Evolutionary conservation across 2,888 invertebrate genomes (phyloP).

Genomic region (Diarsia dahlii): DNA sequence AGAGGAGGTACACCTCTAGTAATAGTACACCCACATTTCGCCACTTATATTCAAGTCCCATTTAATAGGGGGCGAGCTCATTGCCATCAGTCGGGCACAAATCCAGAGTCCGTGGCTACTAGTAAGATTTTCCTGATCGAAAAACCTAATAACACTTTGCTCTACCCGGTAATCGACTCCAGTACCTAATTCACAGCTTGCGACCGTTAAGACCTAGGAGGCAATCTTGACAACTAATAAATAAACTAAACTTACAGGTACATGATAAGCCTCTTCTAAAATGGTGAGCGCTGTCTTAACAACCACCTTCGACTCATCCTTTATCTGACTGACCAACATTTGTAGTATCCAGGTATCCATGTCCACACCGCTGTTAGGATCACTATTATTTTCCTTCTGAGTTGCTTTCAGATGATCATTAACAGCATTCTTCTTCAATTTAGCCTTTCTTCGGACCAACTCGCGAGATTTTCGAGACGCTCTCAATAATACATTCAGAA

Average conservation of each 20-base stretch:
- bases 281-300: slow-evolving; percentile 95
- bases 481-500: slow-evolving; percentile 96
- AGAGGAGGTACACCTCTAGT: no score
- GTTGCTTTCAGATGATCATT: slow-evolving; percentile 78
- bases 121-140: no score
- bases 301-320: slow-evolving; percentile 95
- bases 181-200: no score
- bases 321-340: slow-evolving; percentile 95
- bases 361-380: slow-evolving; percentile 84
- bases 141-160: no score
- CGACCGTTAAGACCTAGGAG: no score
- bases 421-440: slow-evolving; percentile 81
- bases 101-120: no score
- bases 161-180: no score
- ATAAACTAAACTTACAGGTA: slow-evolving; percentile 91
- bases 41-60: no score
- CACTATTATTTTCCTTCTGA: slow-evolving; percentile 76
- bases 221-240: background rate
- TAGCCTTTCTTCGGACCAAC: slow-evolving; percentile 84
- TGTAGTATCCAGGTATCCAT: slow-evolving; percentile 97
- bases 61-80: no score
- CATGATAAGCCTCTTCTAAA: slow-evolving; percentile 98
- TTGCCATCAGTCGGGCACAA: no score
- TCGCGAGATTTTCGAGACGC: slow-evolving; percentile 90
- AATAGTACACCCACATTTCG: no score